Percentiles rank a stretch among this genome's conserved stretches.
Conservation (phyloP, 2,113 vertebrate genomes). For the Rhabdomys dilectus region DNA sequence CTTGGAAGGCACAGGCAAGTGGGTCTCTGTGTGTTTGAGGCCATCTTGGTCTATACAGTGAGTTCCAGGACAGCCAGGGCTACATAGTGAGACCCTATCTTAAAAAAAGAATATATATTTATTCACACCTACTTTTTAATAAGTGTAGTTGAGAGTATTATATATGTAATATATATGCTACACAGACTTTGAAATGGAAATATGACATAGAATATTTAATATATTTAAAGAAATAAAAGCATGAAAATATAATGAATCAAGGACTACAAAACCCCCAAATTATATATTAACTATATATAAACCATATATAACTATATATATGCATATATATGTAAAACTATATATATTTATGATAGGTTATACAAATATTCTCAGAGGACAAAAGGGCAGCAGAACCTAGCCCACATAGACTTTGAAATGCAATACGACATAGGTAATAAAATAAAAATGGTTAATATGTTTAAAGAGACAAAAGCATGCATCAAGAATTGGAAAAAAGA, state of each 20-base stretch:
- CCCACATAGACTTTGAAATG: background rate
- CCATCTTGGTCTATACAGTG: background rate
- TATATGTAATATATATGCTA: background rate
- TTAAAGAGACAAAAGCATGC: background rate
- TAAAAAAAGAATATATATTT: background rate
- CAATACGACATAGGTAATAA: background rate
- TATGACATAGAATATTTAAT: background rate
- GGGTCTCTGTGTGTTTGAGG: background rate
- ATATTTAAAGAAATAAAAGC: slow-evolving; percentile 16
- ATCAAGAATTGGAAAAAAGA: background rate
- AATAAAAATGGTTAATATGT: background rate
- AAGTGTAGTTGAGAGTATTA: background rate
- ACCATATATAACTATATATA: background rate
- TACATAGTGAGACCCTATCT: background rate
- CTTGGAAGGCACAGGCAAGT: background rate
- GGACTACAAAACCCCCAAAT: background rate
- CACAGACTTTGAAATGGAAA: slow-evolving; percentile 23
- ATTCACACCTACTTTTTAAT: background rate
- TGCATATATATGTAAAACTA: too few species aligned
- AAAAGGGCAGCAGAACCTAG: background rate
- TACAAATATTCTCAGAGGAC: background rate
- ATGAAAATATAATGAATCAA: background rate
- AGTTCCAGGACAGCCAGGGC: background rate
- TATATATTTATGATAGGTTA: background rate
- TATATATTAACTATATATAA: background rate